phyloP scores from a whole-genome alignment of 2,113 vertebrate species.

The Cyanocitta stelleri region DNA sequence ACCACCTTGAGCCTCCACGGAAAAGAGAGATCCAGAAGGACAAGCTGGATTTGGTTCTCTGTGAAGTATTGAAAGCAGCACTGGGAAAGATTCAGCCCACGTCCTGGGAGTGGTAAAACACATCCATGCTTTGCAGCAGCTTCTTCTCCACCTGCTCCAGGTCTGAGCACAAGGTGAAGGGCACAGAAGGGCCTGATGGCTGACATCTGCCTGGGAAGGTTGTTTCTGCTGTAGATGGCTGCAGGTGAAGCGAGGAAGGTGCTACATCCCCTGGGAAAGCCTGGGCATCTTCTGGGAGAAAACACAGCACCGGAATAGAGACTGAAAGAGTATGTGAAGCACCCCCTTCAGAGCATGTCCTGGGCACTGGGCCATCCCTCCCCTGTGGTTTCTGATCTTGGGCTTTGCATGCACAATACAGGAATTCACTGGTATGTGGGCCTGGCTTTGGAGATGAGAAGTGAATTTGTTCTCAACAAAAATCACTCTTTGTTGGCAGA shows the following conservation, averaged over 20 bases:
- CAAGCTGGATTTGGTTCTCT: neutral
- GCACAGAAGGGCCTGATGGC: neutral
- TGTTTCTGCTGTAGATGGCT: neutral
- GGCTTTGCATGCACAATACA: neutral
- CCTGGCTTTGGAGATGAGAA: slow-evolving; percentile 6
- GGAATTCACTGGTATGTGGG: neutral
- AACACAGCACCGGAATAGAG: neutral
- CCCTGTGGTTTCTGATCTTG: neutral
- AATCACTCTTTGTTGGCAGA: slow-evolving; percentile 14
- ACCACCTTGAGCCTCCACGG: neutral
- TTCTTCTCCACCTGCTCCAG: neutral
- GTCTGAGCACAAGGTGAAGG: neutral
- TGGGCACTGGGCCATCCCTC: slow-evolving; percentile 2
- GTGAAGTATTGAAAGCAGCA: neutral
- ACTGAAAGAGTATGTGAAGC: neutral
- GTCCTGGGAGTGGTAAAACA: neutral
- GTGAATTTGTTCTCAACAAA: slow-evolving; percentile 22
- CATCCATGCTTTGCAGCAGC: neutral
- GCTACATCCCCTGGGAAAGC: neutral
- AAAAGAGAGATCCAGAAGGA: neutral
- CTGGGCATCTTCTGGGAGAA: neutral
- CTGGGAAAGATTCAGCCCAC: neutral
- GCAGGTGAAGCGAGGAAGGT: neutral
- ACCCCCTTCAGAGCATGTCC: neutral
- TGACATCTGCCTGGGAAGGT: neutral